Conservation (phyloP, 2,113 vertebrate species). For the Nycticryphes semicollaris region DNA sequence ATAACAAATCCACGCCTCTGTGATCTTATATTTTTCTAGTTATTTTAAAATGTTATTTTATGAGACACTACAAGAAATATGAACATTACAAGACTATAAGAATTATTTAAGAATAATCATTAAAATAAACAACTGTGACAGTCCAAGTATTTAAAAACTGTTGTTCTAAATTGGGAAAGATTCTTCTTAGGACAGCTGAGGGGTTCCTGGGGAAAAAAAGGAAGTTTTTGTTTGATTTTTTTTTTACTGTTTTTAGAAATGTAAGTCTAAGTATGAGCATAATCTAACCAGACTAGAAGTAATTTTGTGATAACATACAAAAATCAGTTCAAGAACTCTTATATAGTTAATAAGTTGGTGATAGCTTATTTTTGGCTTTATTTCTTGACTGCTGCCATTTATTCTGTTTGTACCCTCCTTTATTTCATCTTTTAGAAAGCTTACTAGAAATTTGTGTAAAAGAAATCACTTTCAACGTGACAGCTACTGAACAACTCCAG, state of each 20-base stretch:
- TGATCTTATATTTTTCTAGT: background rate
- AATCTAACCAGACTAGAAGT: background rate
- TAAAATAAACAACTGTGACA: background rate
- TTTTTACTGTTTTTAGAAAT: background rate
- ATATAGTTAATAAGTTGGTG: background rate
- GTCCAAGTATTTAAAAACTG: background rate
- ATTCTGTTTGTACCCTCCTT: background rate
- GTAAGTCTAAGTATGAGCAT: background rate
- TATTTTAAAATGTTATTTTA: background rate
- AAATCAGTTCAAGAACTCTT: background rate
- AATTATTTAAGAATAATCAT: background rate
- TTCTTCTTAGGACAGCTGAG: background rate
- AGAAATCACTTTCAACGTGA: background rate
- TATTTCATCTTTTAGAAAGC: background rate
- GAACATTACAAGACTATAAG: background rate
- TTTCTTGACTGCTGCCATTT: background rate
- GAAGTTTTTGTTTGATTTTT: background rate
- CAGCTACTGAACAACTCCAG: background rate
- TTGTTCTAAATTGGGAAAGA: background rate
- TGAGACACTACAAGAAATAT: background rate
- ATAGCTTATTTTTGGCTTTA: background rate
- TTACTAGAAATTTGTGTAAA: background rate
- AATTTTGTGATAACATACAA: background rate
- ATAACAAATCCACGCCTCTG: background rate
- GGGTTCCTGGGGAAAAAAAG: background rate